A percentile compares a stretch with the other conserved stretches of the same genome.
Evolutionary conservation across 2,797 vertebrate genomes (phyloP).

Genomic region (Oophaga sylvatica): DNA sequence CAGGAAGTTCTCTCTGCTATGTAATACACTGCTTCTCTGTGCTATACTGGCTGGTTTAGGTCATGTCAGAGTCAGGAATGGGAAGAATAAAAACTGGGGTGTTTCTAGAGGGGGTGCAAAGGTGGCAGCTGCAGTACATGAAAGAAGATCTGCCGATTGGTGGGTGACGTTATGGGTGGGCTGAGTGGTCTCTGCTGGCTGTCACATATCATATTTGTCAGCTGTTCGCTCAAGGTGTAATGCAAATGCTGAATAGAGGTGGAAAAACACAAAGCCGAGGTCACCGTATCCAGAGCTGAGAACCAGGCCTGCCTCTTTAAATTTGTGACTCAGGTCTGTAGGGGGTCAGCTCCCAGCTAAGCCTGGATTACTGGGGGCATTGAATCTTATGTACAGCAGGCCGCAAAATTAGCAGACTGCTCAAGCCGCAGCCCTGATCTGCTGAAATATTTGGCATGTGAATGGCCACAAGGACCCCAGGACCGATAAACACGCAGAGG

Average conservation of each 20-base stretch:
- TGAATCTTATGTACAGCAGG: constrained; percentile 51
- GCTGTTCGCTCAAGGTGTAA: constrained; percentile 20
- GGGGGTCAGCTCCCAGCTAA: constrained; percentile 61
- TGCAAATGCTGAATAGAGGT: constrained; percentile 16
- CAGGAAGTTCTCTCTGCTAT: not conserved
- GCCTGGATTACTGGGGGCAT: constrained; percentile 54
- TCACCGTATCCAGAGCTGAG: not conserved
- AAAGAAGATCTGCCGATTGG: not conserved
- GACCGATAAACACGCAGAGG: constrained; percentile 49
- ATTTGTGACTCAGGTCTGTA: constrained; percentile 26
- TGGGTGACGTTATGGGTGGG: constrained; percentile 18
- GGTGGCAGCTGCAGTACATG: not conserved
- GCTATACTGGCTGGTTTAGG: not conserved
- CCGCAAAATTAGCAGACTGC: constrained; percentile 59
- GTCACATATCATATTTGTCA: constrained; percentile 13
- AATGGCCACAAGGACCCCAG: constrained; percentile 55
- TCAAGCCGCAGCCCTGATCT: constrained; percentile 57
- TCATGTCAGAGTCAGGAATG: not conserved
- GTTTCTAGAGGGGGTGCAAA: not conserved
- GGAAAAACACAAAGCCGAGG: constrained; percentile 40
- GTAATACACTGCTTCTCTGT: not conserved
- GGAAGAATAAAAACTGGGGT: not conserved
- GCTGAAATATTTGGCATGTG: constrained; percentile 61
- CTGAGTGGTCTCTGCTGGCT: not conserved
- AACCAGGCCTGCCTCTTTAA: constrained; percentile 48